Evolutionary conservation across 1,140 invertebrate genomes (phyloP), one percentile per base, ranked within the genome.

Genomic region (Daktulosphaira vitifoliae): DNA sequence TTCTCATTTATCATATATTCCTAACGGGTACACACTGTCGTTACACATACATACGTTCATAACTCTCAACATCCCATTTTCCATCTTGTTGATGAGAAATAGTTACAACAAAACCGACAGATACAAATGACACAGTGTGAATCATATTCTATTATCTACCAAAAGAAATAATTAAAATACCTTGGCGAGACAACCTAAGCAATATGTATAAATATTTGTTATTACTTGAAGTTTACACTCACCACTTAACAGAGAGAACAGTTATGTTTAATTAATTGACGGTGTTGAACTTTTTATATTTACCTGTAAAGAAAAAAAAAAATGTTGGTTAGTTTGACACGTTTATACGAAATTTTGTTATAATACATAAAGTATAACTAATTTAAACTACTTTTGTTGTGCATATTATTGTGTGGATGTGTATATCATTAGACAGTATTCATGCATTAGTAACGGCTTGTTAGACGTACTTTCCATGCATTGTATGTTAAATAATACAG

Each of bases 391-490:
- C 25, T 48, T 48, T 62, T 33, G 42, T 62, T 25, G 26, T 25
- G 9, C 26, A 15, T 6, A 5, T 11, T 11, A 33, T n/a, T 4
- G 9, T 11, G 16, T 38, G 51, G 11, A 22, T 39, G 37, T 25
- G 56, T 62, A 13, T 62, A 46, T 62, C 56, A 33, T 62, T 62
- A 62, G 42, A 48, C 26, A 15, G 56, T 46, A 62, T 62, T 62
- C 42, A 48, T 33, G 26, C 42, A 33, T 62, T 62, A 62, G 56
- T 48, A 62, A 62, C 42, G 42, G 56, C 56, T 62, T 62, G 42
- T 62, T 62, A 48, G 46, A n/a, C n/a, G 42, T 42, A 22, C 15
- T n/a, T 62, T 29, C 16, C 25, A 29, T 56, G 18, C 39, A 56
- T 44, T 56, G 53, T 59, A 46, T 46, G 54, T 46, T 44, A 56